These are phyloP conservation scores for Theonella swinhoei DNA, from an alignment of 37 sponge, comb jelly and placozoan genomes.

Conservation along the genomic window DNA sequence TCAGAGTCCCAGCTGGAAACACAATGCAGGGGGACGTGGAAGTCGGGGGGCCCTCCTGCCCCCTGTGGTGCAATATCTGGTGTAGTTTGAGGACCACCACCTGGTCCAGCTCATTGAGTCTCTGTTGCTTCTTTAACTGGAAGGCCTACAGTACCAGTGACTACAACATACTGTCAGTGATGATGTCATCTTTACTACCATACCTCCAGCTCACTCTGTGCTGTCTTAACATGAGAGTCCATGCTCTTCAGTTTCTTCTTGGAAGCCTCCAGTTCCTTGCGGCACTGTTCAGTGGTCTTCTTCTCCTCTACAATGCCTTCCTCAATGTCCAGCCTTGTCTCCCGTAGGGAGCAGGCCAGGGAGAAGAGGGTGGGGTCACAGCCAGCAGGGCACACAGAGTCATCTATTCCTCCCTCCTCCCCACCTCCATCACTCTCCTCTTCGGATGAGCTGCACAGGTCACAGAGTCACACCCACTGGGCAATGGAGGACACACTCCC, in stretches of 20 bases:
- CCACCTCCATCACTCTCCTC: slow-evolving; percentile 46
- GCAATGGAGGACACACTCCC: background rate
- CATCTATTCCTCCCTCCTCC: slow-evolving; percentile 79
- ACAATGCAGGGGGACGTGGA: slow-evolving; percentile 74
- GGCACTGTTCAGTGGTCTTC: slow-evolving; percentile 72
- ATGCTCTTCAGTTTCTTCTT: slow-evolving; percentile 93
- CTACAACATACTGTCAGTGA: background rate
- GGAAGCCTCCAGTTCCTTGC: slow-evolving; percentile 85
- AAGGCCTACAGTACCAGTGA: slow-evolving; percentile 33
- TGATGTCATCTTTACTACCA: slow-evolving; percentile 38
- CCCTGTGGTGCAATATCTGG: slow-evolving; percentile 75
- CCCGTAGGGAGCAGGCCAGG: slow-evolving; percentile 76
- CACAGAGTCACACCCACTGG: background rate
- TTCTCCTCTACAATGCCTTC: slow-evolving; percentile 87
- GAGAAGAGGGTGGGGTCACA: slow-evolving; percentile 87
- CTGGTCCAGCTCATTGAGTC: slow-evolving; percentile 93
- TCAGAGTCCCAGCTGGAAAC: slow-evolving; percentile 63
- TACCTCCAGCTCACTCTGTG: slow-evolving; percentile 83
- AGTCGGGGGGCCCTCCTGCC: slow-evolving; percentile 45
- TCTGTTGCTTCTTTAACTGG: slow-evolving; percentile 95
- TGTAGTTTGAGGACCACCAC: slow-evolving; percentile 84
- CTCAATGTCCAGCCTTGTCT: slow-evolving; percentile 87
- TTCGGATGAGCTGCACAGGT: slow-evolving; percentile 36
- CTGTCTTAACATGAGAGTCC: slow-evolving; percentile 88
- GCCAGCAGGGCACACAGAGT: slow-evolving; percentile 91